Evolutionary conservation across 2,797 vertebrate species (phyloP).

Genomic region (Graptemys geographica): DNA sequence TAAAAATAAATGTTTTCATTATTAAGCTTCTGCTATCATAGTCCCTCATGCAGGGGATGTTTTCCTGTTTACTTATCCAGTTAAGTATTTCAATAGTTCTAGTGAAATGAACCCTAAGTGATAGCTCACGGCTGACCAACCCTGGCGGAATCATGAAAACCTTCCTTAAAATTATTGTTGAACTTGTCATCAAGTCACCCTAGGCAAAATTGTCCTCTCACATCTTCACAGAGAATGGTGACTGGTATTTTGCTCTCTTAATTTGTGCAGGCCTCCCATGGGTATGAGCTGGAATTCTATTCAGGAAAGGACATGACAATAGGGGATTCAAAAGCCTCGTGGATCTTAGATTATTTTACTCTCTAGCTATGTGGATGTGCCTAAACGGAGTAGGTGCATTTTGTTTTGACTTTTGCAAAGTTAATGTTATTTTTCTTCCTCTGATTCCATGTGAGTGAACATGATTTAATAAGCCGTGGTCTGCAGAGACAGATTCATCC

Average conservation of each 20-base stretch:
- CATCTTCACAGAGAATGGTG: neutral
- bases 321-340: neutral
- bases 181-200: neutral
- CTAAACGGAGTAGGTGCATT: neutral
- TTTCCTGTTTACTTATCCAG: neutral
- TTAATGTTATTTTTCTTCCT: neutral
- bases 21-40: neutral
- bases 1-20: neutral
- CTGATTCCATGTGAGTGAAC: neutral
- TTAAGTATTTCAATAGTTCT: neutral
- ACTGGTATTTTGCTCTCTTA: neutral
- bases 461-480: neutral
- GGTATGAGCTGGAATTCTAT: neutral
- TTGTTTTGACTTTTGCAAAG: neutral
- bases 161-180: neutral
- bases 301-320: neutral
- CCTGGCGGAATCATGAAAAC: neutral
- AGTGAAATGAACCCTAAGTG: neutral
- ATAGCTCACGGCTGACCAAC: neutral
- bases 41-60: neutral
- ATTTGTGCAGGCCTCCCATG: neutral
- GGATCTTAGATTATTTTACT: neutral
- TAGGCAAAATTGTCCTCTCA: neutral
- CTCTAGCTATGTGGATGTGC: neutral
- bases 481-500: neutral